A percentile compares a stretch with the other conserved stretches of the same genome.
These are phyloP conservation scores for Neolamprologus devosi DNA, from an alignment of 2,113 vertebrate species.

Conservation along the genomic window DNA sequence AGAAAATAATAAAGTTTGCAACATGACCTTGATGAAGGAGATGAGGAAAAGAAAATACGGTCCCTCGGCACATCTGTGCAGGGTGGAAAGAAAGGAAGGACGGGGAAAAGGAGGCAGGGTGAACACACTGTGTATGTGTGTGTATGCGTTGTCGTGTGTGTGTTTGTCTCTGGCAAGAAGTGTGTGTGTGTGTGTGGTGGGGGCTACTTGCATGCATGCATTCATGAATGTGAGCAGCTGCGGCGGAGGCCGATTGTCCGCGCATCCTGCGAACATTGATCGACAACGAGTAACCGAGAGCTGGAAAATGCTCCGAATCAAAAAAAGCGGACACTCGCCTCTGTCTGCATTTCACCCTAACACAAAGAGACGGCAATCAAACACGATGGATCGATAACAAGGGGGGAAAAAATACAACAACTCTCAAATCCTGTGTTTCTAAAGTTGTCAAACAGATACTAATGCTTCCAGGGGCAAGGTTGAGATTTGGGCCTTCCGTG, in stretches of 20 bases:
- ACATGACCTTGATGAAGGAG: conserved; percentile 44
- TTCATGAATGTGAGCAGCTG: conserved; percentile 1
- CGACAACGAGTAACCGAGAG: background rate
- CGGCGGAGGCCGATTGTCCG: background rate
- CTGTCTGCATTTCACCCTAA: background rate
- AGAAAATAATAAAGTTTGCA: conserved; percentile 38
- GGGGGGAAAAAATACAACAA: background rate
- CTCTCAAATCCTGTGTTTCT: background rate
- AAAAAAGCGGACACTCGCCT: background rate
- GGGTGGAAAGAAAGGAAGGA: background rate
- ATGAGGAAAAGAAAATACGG: conserved; percentile 2
- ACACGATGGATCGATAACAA: background rate
- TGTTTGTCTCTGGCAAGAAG: background rate
- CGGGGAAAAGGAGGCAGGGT: background rate
- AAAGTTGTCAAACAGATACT: background rate
- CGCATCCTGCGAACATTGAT: conserved; percentile 41
- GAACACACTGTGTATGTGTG: background rate
- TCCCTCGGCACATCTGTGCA: conserved; percentile 23
- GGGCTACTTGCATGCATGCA: background rate
- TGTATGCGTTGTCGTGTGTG: background rate
- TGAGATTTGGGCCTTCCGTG: background rate
- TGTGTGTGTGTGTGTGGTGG: background rate
- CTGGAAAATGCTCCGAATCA: background rate
- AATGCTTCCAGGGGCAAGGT: background rate
- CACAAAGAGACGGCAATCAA: background rate